Base-by-base conservation (phyloP, 2,113 vertebrate genomes). In the Myrmophylax atrothorax region DNA sequence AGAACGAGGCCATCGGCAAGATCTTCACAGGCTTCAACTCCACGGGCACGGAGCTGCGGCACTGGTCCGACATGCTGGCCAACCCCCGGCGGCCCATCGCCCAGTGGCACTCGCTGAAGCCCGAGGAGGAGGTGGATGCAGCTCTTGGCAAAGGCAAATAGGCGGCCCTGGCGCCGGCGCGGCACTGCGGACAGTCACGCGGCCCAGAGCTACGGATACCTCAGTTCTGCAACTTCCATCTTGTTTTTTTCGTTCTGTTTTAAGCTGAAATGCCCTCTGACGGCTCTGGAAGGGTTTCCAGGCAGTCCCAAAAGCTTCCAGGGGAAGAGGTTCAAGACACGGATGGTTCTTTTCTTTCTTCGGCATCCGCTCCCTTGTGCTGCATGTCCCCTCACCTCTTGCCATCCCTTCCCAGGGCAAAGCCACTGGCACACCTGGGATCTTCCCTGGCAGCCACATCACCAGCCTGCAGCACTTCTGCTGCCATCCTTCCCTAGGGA, bases 61-160 rank as follows among this genome's bases (percentile, higher is more conserved):
- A 99, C 98, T 99, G 99, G 99, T 99, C 99, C 0, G 99, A 99
- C 98, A 99, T 99, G 99, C 97, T 99, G 98, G 98, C 99, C 87
- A 99, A 99, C 96, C 99, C 99, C 10, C 98, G 99, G 29, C 98
- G 99, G 96, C 99, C 99, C 96, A 99, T 99, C 4, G 99, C 99
- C 84, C 99, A 99, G 98, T 99, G 99, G 99, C 99, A 99, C 98
- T 99, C 99, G 1, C 98, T 99, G 82, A 99, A 99, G 97, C 99
- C 99, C 0, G 99, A 99, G 97, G 99, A 99, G 79, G 99, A 99
- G 97, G 99, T 99, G 83, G 99, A 99, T 18, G 99, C 98, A 25
- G 99, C 98, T 68, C 98, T 99, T 3, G 99, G 97, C 79, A 99
- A 98, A 89, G 99, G 99, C 98, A 99, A 99, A 98, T 99, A 99